Conservation (phyloP, 2,888 invertebrate genomes). For the Synanthedon myopaeformis region DNA sequence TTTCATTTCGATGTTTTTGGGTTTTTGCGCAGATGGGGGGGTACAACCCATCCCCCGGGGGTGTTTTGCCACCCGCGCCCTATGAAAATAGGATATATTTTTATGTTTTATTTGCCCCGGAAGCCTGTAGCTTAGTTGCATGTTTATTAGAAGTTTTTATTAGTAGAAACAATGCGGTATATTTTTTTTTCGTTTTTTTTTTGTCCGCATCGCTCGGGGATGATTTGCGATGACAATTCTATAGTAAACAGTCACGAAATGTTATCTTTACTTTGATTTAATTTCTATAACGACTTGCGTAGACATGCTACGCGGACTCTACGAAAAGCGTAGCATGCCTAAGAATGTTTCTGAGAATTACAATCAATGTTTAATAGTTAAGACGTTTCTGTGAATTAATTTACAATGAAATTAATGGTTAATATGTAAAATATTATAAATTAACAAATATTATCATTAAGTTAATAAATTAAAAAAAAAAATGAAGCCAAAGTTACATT, state of each 20-base stretch:
- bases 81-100: conserved; percentile 72
- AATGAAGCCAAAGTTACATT: no score
- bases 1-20: conserved; percentile 72
- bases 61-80: conserved; percentile 45
- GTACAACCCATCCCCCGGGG: conserved; percentile 16
- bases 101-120: conserved; percentile 71
- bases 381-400: no score
- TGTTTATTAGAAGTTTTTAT: conserved; percentile 71
- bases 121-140: conserved; percentile 69
- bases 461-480: no score
- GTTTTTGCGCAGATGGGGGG: conserved; percentile 67
- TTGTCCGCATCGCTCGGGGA: conserved; percentile 11
- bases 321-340: background rate
- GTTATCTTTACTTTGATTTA: conserved; percentile 28
- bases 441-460: no score
- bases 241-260: conserved; percentile 50
- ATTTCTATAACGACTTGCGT: background rate
- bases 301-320: background rate
- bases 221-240: conserved; percentile 51
- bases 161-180: conserved; percentile 58
- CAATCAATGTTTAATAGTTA: no score
- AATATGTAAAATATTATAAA: no score
- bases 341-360: no score
- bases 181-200: conserved; percentile 31
- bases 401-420: no score